phyloP scores from a whole-genome alignment of 1,140 invertebrate species.

The Campoletis sonorensis region DNA sequence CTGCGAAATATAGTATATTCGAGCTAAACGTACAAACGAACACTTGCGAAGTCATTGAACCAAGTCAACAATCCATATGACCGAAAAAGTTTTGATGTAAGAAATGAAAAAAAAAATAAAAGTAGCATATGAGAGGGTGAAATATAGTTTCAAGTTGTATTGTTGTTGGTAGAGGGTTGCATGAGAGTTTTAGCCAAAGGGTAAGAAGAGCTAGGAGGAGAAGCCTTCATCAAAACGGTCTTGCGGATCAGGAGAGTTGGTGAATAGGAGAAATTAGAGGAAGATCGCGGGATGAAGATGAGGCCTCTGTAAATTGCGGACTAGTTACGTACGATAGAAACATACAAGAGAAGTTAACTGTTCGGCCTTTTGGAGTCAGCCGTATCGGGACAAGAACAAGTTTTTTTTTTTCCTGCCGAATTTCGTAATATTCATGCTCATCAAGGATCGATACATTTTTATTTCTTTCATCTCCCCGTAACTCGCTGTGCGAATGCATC shows the following conservation, averaged over 20 bases:
- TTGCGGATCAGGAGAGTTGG: conserved; percentile 54
- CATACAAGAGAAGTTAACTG: not conserved
- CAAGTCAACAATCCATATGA: too few relatives aligned
- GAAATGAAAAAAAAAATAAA: not conserved
- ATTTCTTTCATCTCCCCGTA: too few relatives aligned
- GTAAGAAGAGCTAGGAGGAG: conserved; percentile 45
- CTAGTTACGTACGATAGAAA: conserved; percentile 20
- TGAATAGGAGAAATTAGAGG: conserved; percentile 63
- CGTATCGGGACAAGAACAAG: not conserved
- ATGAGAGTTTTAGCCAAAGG: not conserved
- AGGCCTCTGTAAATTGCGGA: conserved; percentile 2
- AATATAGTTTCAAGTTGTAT: not conserved
- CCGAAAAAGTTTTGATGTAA: too few relatives aligned
- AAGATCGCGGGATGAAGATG: conserved; percentile 51
- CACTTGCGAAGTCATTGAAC: too few relatives aligned
- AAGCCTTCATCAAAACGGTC: conserved; percentile 63
- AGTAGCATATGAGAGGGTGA: not conserved
- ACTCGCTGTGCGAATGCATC: not conserved
- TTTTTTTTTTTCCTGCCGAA: not conserved
- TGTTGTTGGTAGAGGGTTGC: not conserved
- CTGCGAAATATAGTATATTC: too few relatives aligned
- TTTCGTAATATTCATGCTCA: too few relatives aligned
- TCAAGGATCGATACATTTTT: too few relatives aligned
- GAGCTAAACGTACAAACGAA: not conserved
- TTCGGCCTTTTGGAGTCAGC: not conserved